These are phyloP conservation scores for Aythya baeri DNA, from an alignment of 2,113 vertebrate species.

Conservation along the genomic window DNA sequence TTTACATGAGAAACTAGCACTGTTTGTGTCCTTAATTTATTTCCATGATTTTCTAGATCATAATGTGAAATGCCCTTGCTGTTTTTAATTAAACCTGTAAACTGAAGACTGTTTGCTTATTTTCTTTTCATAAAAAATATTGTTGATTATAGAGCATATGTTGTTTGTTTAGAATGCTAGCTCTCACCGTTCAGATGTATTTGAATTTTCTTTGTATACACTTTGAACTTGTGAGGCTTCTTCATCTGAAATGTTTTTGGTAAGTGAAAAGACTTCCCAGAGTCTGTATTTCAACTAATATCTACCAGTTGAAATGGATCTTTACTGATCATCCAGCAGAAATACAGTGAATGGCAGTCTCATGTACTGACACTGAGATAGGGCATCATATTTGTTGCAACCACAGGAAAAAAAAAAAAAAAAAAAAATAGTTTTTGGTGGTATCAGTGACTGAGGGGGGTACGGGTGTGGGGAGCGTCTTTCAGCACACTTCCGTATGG, in stretches of 20 bases:
- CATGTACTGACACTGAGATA: background rate
- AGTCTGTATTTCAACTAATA: too few relatives aligned
- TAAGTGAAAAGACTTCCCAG: background rate
- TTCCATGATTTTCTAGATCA: background rate
- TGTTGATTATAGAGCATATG: background rate
- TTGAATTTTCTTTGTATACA: background rate
- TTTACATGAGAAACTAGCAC: background rate
- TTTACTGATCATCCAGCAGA: background rate
- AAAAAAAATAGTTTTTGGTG: background rate
- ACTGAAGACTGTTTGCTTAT: background rate
- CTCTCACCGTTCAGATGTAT: background rate
- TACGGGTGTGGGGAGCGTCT: background rate
- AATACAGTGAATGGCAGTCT: background rate
- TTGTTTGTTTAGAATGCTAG: background rate
- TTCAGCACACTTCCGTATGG: background rate
- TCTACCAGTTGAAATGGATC: background rate
- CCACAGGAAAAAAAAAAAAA: too few relatives aligned
- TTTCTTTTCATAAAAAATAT: background rate
- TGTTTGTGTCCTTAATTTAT: background rate
- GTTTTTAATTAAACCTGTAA: conserved; percentile 41
- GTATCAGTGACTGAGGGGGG: background rate
- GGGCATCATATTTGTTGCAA: background rate
- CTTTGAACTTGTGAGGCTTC: background rate
- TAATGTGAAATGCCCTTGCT: background rate
- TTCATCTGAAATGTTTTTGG: background rate